phyloP scores from a whole-genome alignment of 92 coral and sea anemone species.

The Porites rus region DNA sequence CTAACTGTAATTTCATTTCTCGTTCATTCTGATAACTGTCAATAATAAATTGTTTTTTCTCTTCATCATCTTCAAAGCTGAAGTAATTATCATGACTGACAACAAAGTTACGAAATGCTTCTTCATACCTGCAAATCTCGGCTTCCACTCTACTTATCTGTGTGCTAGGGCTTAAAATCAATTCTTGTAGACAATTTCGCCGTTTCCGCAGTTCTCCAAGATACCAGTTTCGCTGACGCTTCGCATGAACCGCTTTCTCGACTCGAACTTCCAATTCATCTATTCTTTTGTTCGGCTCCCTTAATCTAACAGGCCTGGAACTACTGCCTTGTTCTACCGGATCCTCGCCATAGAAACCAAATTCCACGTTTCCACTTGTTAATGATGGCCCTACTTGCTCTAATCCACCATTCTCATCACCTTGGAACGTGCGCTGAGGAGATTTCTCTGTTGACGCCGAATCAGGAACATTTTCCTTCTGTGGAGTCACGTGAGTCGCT shows the following conservation, averaged over 20 bases:
- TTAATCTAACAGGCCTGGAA: too few relatives aligned
- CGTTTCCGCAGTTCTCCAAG: slow-evolving; percentile 45
- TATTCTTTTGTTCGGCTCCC: too few relatives aligned
- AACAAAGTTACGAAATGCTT: slow-evolving; percentile 63
- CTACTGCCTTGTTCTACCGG: slow-evolving; percentile 7
- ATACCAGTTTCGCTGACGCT: slow-evolving; percentile 45
- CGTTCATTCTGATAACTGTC: slow-evolving; percentile 68
- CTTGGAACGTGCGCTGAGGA: not conserved
- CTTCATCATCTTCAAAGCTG: slow-evolving; percentile 65
- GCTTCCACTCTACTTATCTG: slow-evolving; percentile 25
- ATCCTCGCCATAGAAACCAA: not conserved
- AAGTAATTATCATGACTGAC: slow-evolving; percentile 71
- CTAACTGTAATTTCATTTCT: slow-evolving; percentile 71
- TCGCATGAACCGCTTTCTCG: slow-evolving; percentile 56
- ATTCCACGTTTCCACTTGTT: too few relatives aligned
- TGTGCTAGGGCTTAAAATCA: slow-evolving; percentile 29
- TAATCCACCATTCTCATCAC: slow-evolving; percentile 30
- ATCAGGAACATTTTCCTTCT: not conserved
- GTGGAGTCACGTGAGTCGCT: too few relatives aligned
- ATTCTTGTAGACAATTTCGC: slow-evolving; percentile 33
- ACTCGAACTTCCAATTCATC: slow-evolving; percentile 32
- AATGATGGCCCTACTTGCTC: too few relatives aligned
- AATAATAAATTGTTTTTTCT: slow-evolving; percentile 53
- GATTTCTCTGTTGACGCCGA: not conserved
- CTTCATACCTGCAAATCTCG: slow-evolving; percentile 24